These are phyloP conservation scores for Gouania willdenowi DNA, from an alignment of 2,797 vertebrate genomes.

Conservation along the genomic window DNA sequence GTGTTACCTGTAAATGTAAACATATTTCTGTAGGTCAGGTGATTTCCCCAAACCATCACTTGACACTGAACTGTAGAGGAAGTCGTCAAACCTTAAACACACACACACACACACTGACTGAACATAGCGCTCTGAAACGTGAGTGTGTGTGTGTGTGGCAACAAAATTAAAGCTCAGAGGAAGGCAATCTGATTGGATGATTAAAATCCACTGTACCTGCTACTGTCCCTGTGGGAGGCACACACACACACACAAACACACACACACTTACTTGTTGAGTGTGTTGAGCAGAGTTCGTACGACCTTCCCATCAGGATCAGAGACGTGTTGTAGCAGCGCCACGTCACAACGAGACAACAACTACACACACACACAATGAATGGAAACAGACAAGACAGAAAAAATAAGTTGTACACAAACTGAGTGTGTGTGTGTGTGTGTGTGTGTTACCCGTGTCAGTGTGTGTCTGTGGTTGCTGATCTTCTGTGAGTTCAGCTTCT, in stretches of 20 bases:
- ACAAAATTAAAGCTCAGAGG: conserved; percentile 9
- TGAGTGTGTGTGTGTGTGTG: background rate
- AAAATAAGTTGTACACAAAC: too few relatives aligned
- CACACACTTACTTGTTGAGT: conserved; percentile 51
- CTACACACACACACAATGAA: conserved; percentile 28
- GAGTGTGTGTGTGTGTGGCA: too few relatives aligned
- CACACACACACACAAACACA: conserved; percentile 23
- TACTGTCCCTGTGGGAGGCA: conserved; percentile 42
- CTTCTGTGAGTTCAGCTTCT: conserved; percentile 1
- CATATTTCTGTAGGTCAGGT: conserved; percentile 43
- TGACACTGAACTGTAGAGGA: conserved; percentile 6
- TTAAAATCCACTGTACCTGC: conserved; percentile 48
- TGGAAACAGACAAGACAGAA: background rate
- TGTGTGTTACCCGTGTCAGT: conserved; percentile 36
- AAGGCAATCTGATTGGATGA: conserved; percentile 13
- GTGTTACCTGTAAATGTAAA: conserved; percentile 61
- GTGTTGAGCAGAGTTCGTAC: conserved; percentile 4
- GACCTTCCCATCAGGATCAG: conserved; percentile 16
- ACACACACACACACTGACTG: too few relatives aligned
- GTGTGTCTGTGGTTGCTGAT: conserved; percentile 10
- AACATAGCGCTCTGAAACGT: too few relatives aligned
- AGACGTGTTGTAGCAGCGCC: conserved; percentile 47
- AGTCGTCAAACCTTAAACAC: conserved; percentile 41
- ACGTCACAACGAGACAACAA: conserved; percentile 52
- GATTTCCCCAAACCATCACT: conserved; percentile 40